phyloP scores from a whole-genome alignment of 2,888 invertebrate genomes.

The Mylabris sibirica region DNA sequence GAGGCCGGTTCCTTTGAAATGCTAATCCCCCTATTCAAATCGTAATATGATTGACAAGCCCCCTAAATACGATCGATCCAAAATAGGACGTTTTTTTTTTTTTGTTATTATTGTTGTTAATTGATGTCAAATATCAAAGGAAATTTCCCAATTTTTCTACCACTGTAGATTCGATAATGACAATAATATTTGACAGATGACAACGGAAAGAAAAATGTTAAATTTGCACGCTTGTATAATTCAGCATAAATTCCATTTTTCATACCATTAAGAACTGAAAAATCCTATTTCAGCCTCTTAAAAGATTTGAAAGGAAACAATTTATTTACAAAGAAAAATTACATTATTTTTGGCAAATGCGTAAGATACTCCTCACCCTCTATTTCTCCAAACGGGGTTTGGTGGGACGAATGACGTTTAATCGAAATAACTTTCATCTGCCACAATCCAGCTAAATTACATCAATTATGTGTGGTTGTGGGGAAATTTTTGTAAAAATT shows the following conservation, averaged over 20 bases:
- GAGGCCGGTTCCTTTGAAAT: conserved; percentile 56
- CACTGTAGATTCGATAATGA: not conserved
- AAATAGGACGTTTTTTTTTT: conserved; percentile 36
- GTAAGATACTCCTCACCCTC: not conserved
- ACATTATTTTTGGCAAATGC: conserved; percentile 25
- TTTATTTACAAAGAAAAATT: conserved; percentile 13
- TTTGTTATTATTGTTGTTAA: conserved; percentile 48
- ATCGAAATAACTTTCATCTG: not conserved
- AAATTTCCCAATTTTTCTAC: conserved; percentile 2
- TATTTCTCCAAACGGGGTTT: no score
- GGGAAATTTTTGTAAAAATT: not conserved
- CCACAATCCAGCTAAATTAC: not conserved
- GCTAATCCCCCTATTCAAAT: conserved; percentile 56
- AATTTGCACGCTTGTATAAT: not conserved
- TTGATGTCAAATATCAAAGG: conserved; percentile 46
- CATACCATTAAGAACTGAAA: conserved; percentile 11
- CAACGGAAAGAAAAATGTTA: not conserved
- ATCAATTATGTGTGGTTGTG: not conserved
- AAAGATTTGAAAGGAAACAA: conserved; percentile 11
- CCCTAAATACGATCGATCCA: conserved; percentile 45
- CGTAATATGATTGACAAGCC: conserved; percentile 55
- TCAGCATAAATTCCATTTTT: conserved; percentile 17
- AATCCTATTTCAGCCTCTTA: conserved; percentile 3
- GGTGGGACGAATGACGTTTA: no score
- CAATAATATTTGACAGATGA: conserved; percentile 6